Evolutionary conservation across 2,888 invertebrate species (phyloP), one percentile per base, ranked within the genome.

Genomic region (Pharmacophagus antenor): DNA sequence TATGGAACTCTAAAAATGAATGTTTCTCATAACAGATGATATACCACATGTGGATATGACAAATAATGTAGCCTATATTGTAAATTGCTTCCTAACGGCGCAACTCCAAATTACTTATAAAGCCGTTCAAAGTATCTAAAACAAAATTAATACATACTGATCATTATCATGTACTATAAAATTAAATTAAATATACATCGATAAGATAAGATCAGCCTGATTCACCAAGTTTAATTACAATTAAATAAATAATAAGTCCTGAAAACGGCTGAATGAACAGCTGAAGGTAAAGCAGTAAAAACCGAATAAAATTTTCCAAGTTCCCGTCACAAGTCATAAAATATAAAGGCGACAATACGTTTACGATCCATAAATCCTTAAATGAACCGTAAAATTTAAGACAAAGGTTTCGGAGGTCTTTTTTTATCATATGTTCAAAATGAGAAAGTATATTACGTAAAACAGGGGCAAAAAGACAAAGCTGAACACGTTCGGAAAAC

Each of bases 361-460:
- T 58, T 58, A 58, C 58, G 58, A 58, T 58, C 58, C 58, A 52
- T 58, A 52, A 52, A 58, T 58, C 58, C 52, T 58, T 52, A 58
- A 58, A 58, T 52, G 58, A 58, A 58, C 52, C 58, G 52, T 58
- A 60, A 60, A 50, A 50, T 55, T 55, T 55, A 60, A 50, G 54
- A 55, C 50, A 50, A 55, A 55, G 41, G 20, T 60, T 54, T 60
- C 18, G 31, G 21, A 52, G 42, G 22, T 55, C 18, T 58, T 58
- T 58, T 50, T 52, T 51, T 23, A 23, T 12, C 21, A 3, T 51
- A 22, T 12, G 23, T 23, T 58, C 37, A 23, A 51, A 46, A 51
- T 56, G 37, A 51, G 31, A 58, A 37, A 52, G 46, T 51, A 37
- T 58, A 47, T 52, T 2, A 31, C n/a, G 23, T 58, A 46, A 58